phyloP scores from a whole-genome alignment of 2,797 vertebrate genomes.

The Etheostoma perlongum region DNA sequence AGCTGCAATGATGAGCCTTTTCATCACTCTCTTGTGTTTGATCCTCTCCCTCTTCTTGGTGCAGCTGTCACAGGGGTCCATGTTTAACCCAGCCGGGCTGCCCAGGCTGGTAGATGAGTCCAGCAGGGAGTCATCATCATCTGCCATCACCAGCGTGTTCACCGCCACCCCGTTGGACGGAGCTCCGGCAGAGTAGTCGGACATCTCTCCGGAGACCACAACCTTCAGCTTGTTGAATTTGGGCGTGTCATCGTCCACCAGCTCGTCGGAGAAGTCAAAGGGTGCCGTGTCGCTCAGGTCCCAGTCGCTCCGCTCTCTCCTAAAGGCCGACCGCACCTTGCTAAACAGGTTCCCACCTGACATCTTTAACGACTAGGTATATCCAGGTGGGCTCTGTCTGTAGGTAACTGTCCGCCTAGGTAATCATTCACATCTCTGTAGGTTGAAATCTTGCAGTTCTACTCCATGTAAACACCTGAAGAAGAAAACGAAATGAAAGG shows the following conservation, averaged over 20 bases:
- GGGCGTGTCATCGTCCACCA: slow-evolving; percentile 88
- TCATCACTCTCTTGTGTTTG: slow-evolving; percentile 88
- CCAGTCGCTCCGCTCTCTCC: slow-evolving; percentile 80
- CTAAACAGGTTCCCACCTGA: slow-evolving; percentile 76
- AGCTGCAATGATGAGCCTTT: slow-evolving; percentile 87
- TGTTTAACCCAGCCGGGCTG: slow-evolving; percentile 68
- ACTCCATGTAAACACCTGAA: slow-evolving; percentile 32
- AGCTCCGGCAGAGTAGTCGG: slow-evolving; percentile 76
- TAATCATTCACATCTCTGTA: slow-evolving; percentile 49
- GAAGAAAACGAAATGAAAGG: not conserved
- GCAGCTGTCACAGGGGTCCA: slow-evolving; percentile 90
- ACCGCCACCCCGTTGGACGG: slow-evolving; percentile 80
- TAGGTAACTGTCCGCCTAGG: slow-evolving; percentile 1
- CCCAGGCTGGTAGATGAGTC: slow-evolving; percentile 78
- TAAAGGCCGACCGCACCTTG: slow-evolving; percentile 80
- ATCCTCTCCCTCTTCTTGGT: slow-evolving; percentile 81
- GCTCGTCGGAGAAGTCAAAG: slow-evolving; percentile 89
- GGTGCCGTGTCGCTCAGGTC: slow-evolving; percentile 91
- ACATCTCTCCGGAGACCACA: slow-evolving; percentile 91
- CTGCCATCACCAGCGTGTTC: slow-evolving; percentile 83
- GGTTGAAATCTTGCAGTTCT: not conserved
- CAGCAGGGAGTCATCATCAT: slow-evolving; percentile 89
- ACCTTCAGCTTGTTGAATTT: slow-evolving; percentile 92
- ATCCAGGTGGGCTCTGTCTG: not conserved
- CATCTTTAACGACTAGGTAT: slow-evolving; percentile 64